Conservation (phyloP, 2,888 invertebrate genomes). For the Heliconius charithonia region DNA sequence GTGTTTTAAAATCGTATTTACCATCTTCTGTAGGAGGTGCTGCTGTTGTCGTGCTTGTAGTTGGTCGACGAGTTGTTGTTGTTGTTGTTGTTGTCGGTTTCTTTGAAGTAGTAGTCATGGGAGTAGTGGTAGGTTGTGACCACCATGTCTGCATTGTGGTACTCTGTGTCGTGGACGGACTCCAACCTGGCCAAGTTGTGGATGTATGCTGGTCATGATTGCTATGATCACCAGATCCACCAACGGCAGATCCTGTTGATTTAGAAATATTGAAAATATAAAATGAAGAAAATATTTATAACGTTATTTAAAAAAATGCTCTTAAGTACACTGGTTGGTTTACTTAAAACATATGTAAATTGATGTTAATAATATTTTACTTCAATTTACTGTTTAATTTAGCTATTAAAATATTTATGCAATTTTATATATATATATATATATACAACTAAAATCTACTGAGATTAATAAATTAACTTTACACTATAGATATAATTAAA, state of each 20-base stretch:
- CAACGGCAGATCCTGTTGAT: slow-evolving; percentile 54
- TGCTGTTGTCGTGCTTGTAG: slow-evolving; percentile 53
- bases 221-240: slow-evolving; percentile 57
- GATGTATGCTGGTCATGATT: slow-evolving; percentile 62
- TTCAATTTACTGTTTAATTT: too few relatives aligned
- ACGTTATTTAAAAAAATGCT: too few relatives aligned
- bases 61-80: slow-evolving; percentile 55
- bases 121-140: slow-evolving; percentile 58
- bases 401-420: too few relatives aligned
- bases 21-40: slow-evolving; percentile 51
- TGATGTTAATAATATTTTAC: too few relatives aligned
- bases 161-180: slow-evolving; percentile 58
- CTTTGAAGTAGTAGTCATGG: slow-evolving; percentile 54
- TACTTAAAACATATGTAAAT: too few relatives aligned
- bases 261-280: background rate
- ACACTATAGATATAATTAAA: background rate
- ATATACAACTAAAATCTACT: background rate
- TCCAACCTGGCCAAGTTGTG: slow-evolving; percentile 78
- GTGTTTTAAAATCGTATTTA: slow-evolving; percentile 36
- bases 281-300: background rate
- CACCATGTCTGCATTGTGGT: slow-evolving; percentile 68
- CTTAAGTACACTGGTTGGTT: too few relatives aligned
- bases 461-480: too few relatives aligned
- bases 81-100: slow-evolving; percentile 52
- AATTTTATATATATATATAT: background rate